phyloP scores from a whole-genome alignment of 2,888 invertebrate species.

The Aphrophora alni region DNA sequence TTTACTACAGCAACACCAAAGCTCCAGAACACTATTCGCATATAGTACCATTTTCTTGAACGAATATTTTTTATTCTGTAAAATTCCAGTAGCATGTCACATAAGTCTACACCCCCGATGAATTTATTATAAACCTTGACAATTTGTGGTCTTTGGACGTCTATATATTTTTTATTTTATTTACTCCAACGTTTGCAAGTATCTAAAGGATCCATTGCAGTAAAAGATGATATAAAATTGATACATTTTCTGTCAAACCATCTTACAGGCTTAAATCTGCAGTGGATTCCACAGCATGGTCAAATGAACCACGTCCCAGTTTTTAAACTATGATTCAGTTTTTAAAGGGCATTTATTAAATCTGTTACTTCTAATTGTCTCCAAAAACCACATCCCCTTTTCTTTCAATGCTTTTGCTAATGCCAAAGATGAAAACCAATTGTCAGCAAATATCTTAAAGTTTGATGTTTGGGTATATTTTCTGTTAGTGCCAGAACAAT shows the following conservation, averaged over 20 bases:
- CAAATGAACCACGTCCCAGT: conserved; percentile 10
- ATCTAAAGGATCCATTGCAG: conserved; percentile 47
- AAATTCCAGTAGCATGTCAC: conserved; percentile 52
- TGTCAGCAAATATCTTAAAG: conserved; percentile 42
- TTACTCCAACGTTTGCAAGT: conserved; percentile 49
- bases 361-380: conserved; percentile 34
- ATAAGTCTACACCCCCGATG: conserved; percentile 53
- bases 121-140: conserved; percentile 51
- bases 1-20: conserved; percentile 47
- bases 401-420: conserved; percentile 39
- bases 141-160: conserved; percentile 47
- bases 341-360: background rate
- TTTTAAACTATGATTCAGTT: background rate
- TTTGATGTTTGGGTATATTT: conserved; percentile 37
- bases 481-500: conserved; percentile 46
- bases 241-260: conserved; percentile 52
- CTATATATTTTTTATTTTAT: background rate
- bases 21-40: conserved; percentile 48
- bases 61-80: conserved; percentile 51
- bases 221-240: conserved; percentile 48
- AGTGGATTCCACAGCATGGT: conserved; percentile 12
- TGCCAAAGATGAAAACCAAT: conserved; percentile 41
- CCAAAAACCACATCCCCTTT: conserved; percentile 48
- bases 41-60: conserved; percentile 48
- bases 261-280: conserved; percentile 42